Evolutionary conservation across 1,140 invertebrate species (phyloP).

Genomic region (Ylistrum balloti): DNA sequence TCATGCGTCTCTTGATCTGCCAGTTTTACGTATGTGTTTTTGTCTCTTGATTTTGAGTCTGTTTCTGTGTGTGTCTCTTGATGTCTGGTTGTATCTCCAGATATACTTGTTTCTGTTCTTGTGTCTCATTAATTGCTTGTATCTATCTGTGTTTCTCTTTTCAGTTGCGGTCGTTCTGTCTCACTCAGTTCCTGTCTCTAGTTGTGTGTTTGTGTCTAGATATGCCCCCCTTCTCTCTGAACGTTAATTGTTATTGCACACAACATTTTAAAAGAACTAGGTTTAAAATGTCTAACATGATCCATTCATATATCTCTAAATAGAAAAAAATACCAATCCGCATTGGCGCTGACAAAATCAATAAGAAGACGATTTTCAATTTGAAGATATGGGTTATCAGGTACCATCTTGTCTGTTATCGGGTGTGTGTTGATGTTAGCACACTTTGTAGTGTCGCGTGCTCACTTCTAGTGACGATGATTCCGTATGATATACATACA

Average conservation of each 20-base stretch:
- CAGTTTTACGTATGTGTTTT: no score
- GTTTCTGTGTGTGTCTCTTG: no score
- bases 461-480: neutral
- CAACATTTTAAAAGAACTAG: neutral
- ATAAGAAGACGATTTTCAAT: neutral
- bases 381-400: neutral
- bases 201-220: neutral
- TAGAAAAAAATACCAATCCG: neutral
- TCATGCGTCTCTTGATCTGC: no score
- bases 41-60: no score
- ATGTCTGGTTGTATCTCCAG: no score
- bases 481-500: neutral
- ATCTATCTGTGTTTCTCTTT: no score
- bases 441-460: neutral
- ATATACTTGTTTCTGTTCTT: no score
- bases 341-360: neutral
- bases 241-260: neutral
- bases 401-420: neutral
- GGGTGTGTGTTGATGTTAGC: neutral
- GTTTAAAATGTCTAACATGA: neutral
- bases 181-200: neutral
- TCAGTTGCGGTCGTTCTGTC: neutral
- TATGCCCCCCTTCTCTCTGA: neutral
- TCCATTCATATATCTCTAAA: neutral
- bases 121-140: no score